Percentiles rank a stretch among this genome's conserved stretches.
phyloP scores from a whole-genome alignment of 2,888 invertebrate genomes.

The Hyposoter didymator region DNA sequence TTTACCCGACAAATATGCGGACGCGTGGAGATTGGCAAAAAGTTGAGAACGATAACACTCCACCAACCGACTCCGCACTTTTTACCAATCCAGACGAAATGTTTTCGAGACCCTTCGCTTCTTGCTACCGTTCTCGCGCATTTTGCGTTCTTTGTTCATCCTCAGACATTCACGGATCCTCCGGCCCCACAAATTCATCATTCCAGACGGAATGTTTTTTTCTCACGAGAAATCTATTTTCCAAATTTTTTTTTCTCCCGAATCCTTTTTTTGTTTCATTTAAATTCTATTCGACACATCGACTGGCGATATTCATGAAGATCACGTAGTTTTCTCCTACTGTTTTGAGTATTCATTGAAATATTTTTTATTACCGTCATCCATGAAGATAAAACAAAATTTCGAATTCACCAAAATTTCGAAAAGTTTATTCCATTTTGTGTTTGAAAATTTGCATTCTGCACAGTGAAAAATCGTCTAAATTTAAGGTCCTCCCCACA shows the following conservation, averaged over 20 bases:
- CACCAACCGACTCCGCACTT: slow-evolving; percentile 19
- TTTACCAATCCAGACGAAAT: slow-evolving; percentile 34
- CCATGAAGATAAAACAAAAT: too few species aligned
- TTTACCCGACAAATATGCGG: background rate
- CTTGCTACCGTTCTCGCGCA: slow-evolving; percentile 21
- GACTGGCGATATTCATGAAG: background rate
- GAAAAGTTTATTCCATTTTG: background rate
- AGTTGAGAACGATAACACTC: slow-evolving; percentile 20
- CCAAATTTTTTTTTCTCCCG: background rate
- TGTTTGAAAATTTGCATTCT: background rate
- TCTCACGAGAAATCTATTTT: background rate
- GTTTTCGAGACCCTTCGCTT: slow-evolving; percentile 26
- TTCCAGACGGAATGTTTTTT: slow-evolving; percentile 8
- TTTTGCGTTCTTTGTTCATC: slow-evolving; percentile 13
- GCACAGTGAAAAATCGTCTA: too few species aligned
- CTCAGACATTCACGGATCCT: slow-evolving; percentile 3
- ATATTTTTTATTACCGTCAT: background rate
- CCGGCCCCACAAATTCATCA: background rate
- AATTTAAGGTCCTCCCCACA: too few species aligned
- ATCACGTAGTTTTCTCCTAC: background rate
- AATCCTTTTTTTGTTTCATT: background rate
- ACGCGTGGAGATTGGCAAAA: background rate
- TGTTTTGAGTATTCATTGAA: background rate
- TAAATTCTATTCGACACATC: background rate
- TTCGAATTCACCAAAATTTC: too few species aligned